Base-by-base conservation (phyloP, 2,888 invertebrate genomes). In the Micropterix aruncella region DNA sequence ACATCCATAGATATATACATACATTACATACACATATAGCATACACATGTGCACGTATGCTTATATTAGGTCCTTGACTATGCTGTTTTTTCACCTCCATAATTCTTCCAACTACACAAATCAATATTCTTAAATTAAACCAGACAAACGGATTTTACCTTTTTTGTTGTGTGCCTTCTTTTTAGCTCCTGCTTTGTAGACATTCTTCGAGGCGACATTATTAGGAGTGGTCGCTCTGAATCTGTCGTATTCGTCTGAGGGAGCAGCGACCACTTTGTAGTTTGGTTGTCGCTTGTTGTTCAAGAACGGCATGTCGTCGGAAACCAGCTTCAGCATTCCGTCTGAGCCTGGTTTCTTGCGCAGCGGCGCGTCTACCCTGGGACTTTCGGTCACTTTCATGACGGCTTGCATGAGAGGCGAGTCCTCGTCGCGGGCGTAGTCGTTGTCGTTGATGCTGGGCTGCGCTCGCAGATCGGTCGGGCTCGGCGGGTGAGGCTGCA, bases 111-210 rank as follows among this genome's bases (percentile, higher is more conserved):
- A n/a, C n/a, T n/a, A n/a, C n/a, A n/a, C n/a, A n/a, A n/a, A n/a
- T n/a, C n/a, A n/a, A n/a, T n/a, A n/a, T n/a, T n/a, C n/a, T n/a
- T n/a, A n/a, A n/a, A n/a, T n/a, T n/a, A n/a, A n/a, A n/a, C n/a
- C n/a, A n/a, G n/a, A n/a, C n/a, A n/a, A n/a, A n/a, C n/a, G n/a
- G n/a, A n/a, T n/a, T n/a, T n/a, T n/a, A n/a, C n/a, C n/a, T n/a
- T n/a, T n/a, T 63, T 70, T 70, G 43, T 64, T 51, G n/a, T 68
- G 65, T 27, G 66, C 65, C 51, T 70, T 70, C 54, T 69, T 70
- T 51, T 65, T 66, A 54, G 68, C 68, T 19, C 64, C 65, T 38
- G 59, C 56, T 56, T 70, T 69, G 38, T 61, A 59, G 7, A 60
- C 57, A 45, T 68, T 68, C 38, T 52, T 58, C 36, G 56, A 56